Percentiles rank a stretch among this genome's conserved stretches.
These are phyloP conservation scores for Papilio gigon DNA, from an alignment of 2,888 invertebrate species.

Conservation along the genomic window DNA sequence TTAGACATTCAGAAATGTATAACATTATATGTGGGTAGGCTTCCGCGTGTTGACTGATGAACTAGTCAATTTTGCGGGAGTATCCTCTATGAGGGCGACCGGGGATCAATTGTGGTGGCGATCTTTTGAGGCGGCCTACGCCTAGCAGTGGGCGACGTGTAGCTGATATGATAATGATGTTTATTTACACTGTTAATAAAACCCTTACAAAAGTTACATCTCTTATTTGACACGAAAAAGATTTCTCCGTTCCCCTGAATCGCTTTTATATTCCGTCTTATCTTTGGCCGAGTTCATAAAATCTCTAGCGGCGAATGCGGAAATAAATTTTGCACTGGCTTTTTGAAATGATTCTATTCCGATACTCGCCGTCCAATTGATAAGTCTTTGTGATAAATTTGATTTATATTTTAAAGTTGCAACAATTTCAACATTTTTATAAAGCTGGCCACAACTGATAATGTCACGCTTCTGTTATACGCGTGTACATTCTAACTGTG, in stretches of 20 bases:
- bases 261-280: slow-evolving; percentile 24
- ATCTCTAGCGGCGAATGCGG: slow-evolving; percentile 23
- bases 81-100: too few species aligned
- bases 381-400: slow-evolving; percentile 20
- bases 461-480: too few species aligned
- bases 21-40: too few species aligned
- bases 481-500: not conserved
- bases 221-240: slow-evolving; percentile 7
- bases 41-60: too few species aligned
- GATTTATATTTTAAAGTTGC: slow-evolving; percentile 6
- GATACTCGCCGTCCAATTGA: slow-evolving; percentile 14
- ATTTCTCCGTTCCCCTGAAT: slow-evolving; percentile 2
- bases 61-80: too few species aligned
- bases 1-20: too few species aligned
- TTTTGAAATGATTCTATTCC: slow-evolving; percentile 29
- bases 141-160: too few species aligned
- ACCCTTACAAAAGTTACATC: not conserved
- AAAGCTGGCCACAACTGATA: not conserved
- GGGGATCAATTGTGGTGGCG: too few species aligned
- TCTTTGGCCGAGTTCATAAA: slow-evolving; percentile 22
- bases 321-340: slow-evolving; percentile 29
- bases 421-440: not conserved
- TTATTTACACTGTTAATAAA: not conserved
- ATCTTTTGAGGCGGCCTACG: too few species aligned
- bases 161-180: too few species aligned